Percentiles rank a stretch among this genome's conserved stretches.
Conservation (phyloP, 2,797 vertebrate species). For the Smutsia gigantea region DNA sequence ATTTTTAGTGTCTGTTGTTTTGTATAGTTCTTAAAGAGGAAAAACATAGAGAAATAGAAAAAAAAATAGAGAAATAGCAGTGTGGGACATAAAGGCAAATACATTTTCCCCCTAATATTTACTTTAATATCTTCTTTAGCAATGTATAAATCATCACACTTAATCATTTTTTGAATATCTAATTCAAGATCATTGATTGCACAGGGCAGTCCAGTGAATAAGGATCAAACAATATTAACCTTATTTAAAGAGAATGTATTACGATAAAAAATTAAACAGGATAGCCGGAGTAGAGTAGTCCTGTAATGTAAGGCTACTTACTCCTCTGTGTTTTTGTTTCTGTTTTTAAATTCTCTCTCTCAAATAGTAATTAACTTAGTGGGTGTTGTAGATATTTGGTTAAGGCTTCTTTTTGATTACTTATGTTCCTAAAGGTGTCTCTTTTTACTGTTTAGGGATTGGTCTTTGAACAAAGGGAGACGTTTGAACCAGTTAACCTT, state of each 20-base stretch:
- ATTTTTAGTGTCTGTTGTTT: constrained; percentile 64
- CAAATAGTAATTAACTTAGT: constrained; percentile 56
- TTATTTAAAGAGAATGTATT: constrained; percentile 54
- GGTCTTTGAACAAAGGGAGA: constrained; percentile 40
- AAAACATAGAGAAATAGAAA: not conserved
- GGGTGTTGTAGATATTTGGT: constrained; percentile 11
- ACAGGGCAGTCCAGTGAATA: constrained; percentile 40
- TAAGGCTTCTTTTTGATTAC: constrained; percentile 33
- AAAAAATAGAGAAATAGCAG: not conserved
- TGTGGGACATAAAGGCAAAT: not conserved
- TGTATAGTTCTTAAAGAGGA: constrained; percentile 50
- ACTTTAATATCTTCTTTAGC: constrained; percentile 38
- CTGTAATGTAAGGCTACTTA: not conserved
- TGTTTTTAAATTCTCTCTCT: constrained; percentile 24
- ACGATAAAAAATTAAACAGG: constrained; percentile 26
- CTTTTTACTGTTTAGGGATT: constrained; percentile 22
- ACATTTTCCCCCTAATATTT: not conserved
- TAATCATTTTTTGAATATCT: constrained; percentile 63
- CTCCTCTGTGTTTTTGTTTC: not conserved
- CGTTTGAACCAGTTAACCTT: constrained; percentile 38
- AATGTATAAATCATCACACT: constrained; percentile 36
- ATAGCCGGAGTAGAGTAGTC: not conserved
- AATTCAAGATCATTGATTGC: constrained; percentile 58
- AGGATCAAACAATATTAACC: constrained; percentile 61
- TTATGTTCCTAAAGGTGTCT: not conserved